Percentiles rank a stretch among this genome's conserved stretches.
Evolutionary conservation across 2,888 invertebrate species (phyloP).

Genomic region (Gymnocheta viridis): DNA sequence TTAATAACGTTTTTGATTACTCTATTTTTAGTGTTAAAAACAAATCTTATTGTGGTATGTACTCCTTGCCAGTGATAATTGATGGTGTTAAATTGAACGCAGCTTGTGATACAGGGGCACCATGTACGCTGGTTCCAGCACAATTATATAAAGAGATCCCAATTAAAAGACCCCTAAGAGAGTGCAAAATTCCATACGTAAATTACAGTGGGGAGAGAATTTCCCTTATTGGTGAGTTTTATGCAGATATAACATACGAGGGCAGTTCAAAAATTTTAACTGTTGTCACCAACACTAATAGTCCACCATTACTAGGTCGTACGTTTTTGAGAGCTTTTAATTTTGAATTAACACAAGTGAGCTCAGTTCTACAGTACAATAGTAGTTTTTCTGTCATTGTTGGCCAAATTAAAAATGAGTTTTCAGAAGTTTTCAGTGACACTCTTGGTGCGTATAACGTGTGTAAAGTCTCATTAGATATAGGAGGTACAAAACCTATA

Average conservation of each 20-base stretch:
- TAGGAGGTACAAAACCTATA: too few species aligned
- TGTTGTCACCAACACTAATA: too few species aligned
- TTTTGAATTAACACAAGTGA: conserved; percentile 46
- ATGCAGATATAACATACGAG: background rate
- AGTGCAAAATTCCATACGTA: background rate
- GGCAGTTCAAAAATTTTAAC: background rate
- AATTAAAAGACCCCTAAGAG: too few species aligned
- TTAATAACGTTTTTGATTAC: conserved; percentile 3
- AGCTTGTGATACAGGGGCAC: conserved; percentile 59
- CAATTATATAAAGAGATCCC: conserved; percentile 51
- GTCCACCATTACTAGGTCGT: too few species aligned
- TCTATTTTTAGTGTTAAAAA: conserved; percentile 19
- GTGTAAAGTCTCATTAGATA: too few species aligned
- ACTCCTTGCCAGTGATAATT: conserved; percentile 2
- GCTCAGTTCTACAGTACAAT: background rate
- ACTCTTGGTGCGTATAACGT: too few species aligned
- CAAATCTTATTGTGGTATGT: background rate
- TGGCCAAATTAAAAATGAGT: too few species aligned
- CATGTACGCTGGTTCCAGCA: conserved; percentile 53
- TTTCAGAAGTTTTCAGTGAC: too few species aligned
- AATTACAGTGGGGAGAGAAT: conserved; percentile 11
- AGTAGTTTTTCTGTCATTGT: too few species aligned
- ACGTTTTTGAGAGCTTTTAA: conserved; percentile 35
- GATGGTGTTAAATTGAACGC: conserved; percentile 34
- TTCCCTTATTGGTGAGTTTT: conserved; percentile 8